These are phyloP conservation scores for Anoplophora glabripennis DNA, from an alignment of 1,140 invertebrate species.

Conservation along the genomic window DNA sequence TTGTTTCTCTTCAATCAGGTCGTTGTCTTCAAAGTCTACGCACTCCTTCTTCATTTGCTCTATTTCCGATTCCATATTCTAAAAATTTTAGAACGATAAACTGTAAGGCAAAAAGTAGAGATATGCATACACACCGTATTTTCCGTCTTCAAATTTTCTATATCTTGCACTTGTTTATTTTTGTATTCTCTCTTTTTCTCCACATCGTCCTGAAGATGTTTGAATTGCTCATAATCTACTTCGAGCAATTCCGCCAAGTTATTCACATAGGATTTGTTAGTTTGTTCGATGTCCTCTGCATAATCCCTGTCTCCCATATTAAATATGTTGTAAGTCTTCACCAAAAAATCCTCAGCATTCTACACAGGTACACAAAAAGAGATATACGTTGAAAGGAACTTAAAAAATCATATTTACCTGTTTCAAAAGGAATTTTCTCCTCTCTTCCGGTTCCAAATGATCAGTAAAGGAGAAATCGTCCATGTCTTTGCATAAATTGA, in stretches of 20 bases:
- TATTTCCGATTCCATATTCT: neutral
- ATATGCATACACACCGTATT: no score
- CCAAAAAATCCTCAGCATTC: neutral
- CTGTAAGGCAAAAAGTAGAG: neutral
- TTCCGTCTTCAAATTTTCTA: no score
- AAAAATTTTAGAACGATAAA: neutral
- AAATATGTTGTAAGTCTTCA: neutral
- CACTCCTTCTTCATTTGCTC: neutral
- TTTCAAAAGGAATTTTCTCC: neutral
- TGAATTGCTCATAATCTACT: no score
- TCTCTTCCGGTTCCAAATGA: conserved; percentile 1
- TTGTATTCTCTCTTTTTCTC: no score
- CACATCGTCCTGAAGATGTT: no score
- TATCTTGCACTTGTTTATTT: no score
- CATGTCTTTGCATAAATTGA: neutral
- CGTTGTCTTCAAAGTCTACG: neutral
- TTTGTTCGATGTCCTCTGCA: no score
- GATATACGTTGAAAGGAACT: neutral
- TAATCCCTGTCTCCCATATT: neutral
- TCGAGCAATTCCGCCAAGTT: no score
- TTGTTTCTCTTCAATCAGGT: neutral
- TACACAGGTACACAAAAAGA: neutral
- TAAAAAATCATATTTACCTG: conserved; percentile 1
- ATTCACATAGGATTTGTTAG: no score
- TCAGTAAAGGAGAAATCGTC: neutral